Evolutionary conservation across 2,888 invertebrate species (phyloP).

Genomic region (Archips xylosteana): DNA sequence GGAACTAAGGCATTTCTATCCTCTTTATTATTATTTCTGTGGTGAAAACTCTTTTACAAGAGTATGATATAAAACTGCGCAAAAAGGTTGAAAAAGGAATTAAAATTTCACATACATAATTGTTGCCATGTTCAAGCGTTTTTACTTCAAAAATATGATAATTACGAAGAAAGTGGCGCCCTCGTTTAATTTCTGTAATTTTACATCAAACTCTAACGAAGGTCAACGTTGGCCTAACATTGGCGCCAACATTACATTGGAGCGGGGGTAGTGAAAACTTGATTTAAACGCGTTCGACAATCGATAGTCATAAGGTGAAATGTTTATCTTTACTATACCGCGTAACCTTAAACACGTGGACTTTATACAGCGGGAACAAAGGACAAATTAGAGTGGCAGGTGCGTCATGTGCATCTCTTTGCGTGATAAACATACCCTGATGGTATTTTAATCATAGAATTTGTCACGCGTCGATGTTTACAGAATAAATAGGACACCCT

Average conservation of each 20-base stretch:
- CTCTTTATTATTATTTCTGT: no score
- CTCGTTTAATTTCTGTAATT: no score
- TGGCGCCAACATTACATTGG: background rate
- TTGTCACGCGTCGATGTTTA: slow-evolving; percentile 35
- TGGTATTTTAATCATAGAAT: slow-evolving; percentile 27
- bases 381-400: slow-evolving; percentile 25
- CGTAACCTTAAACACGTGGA: slow-evolving; percentile 6
- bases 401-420: background rate
- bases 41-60: no score
- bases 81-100: no score
- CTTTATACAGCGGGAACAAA: background rate
- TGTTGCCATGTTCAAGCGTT: no score
- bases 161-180: no score
- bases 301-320: slow-evolving; percentile 27
- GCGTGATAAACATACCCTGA: slow-evolving; percentile 15
- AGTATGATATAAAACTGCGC: no score
- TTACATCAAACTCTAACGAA: no score
- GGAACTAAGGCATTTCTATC: no score
- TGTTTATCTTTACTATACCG: slow-evolving; percentile 28
- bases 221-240: background rate
- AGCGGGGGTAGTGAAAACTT: background rate
- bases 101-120: no score
- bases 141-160: no score
- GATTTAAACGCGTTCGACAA: slow-evolving; percentile 16
- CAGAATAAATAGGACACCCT: slow-evolving; percentile 21